Conservation (phyloP, 2,797 vertebrate species). For the Diceros bicornis region DNA sequence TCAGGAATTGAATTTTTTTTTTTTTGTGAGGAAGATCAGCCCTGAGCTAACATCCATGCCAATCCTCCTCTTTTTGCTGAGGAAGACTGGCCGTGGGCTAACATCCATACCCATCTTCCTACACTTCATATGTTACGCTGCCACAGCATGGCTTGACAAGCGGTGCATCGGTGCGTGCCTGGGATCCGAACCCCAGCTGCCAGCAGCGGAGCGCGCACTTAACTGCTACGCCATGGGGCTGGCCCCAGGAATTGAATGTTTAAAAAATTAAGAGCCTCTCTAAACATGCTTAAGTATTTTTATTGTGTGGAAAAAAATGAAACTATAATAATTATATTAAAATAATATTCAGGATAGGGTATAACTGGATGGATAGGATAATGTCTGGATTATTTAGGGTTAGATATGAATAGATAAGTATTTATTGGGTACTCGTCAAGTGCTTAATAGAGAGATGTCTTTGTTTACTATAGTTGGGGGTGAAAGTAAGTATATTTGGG, state of each 20-base stretch:
- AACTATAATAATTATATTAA: not conserved
- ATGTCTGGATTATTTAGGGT: not conserved
- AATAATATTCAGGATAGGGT: constrained; percentile 15
- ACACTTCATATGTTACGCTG: too few relatives aligned
- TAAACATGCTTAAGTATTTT: constrained; percentile 26
- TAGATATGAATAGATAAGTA: not conserved
- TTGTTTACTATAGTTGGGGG: not conserved
- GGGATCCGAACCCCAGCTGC: too few relatives aligned
- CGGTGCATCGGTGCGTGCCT: too few relatives aligned
- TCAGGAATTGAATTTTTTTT: not conserved
- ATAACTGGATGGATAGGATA: not conserved
- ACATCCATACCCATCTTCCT: too few relatives aligned
- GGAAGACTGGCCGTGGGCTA: too few relatives aligned
- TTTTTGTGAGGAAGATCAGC: too few relatives aligned
- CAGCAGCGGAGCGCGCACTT: too few relatives aligned
- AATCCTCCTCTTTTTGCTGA: too few relatives aligned
- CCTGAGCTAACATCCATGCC: too few relatives aligned
- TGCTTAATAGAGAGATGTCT: not conserved
- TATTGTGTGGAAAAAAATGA: not conserved
- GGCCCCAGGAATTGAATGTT: not conserved
- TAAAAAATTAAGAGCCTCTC: not conserved
- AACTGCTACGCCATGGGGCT: too few relatives aligned
- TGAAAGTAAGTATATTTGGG: constrained; percentile 35
- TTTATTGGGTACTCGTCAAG: not conserved
- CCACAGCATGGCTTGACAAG: too few relatives aligned